Base-by-base conservation (phyloP, 2,888 invertebrate genomes). In the Trachelus iudaicus region DNA sequence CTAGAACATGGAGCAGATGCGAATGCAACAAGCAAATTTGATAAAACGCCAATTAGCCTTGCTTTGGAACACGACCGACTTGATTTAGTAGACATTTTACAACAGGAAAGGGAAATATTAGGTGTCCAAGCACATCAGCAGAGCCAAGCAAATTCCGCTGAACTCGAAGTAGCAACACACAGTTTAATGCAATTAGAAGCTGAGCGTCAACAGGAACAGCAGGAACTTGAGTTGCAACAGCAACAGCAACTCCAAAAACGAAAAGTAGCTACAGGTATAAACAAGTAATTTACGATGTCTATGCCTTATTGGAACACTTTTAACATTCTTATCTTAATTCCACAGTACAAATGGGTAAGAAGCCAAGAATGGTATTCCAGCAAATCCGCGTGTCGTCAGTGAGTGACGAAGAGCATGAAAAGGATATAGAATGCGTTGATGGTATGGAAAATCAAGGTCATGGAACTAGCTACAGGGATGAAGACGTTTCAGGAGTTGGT, bases 1-100 rank as follows among this genome's bases (percentile, higher is more conserved):
- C 91, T 98, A 75, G 93, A 94, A 79, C 93, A 94, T 87, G 96
- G 97, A 76, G 97, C 98, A 0, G 94, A 96, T 90, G 93, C 95
- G 12, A 92, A 92, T 74, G 91, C 94, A 81, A 90, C 93, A 75
- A 96, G 96, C 86, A 97, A 96, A 92, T 96, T 96, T 89, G 94
- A 94, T 69, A 94, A 95, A 87, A 95, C 95, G 0, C 94, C 96
- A 4, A 89, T 94, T 4, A 94, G 94, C 81, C 93, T 96, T 79
- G 96, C 96, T 0, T 89, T 93, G 56, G 94, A 95, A 85, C 95
- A 95, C 77, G 94, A 94, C 71, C 93, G 95, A 83, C 87, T 92
- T 0, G 95, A 95, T 86, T 93, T 95, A 73, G 90, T 94, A 3
- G 92, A 94, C 74, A 92, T 94, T 76, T 90, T 95, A 3, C 93